Percentiles rank a stretch among this genome's conserved stretches.
Evolutionary conservation across 2,113 vertebrate genomes (phyloP).

Genomic region (Boulengeromyrus knoepffleri): DNA sequence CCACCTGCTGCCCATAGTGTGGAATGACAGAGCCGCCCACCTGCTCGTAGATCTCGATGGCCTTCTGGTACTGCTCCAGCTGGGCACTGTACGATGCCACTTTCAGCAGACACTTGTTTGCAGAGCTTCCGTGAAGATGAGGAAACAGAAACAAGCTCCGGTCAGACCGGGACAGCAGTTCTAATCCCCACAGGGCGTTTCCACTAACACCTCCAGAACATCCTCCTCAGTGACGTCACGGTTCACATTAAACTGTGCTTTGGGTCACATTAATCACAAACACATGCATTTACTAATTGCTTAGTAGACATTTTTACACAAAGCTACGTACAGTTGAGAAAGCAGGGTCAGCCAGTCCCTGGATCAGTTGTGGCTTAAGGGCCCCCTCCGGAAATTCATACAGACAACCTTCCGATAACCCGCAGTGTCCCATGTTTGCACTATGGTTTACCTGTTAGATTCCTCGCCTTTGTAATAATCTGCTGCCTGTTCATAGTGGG

Average conservation of each 20-base stretch:
- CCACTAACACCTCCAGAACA: not conserved
- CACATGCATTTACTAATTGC: not conserved
- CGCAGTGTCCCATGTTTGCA: not conserved
- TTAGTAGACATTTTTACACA: too few species aligned
- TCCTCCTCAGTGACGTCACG: not conserved
- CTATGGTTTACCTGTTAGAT: conserved; percentile 81
- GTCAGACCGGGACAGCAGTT: not conserved
- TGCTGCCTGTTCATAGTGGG: conserved; percentile 96
- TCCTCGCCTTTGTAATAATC: conserved; percentile 99
- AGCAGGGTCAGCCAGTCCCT: not conserved
- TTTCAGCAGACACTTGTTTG: conserved; percentile 97
- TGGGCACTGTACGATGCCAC: conserved; percentile 88
- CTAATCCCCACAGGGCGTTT: not conserved
- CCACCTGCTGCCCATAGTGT: not conserved
- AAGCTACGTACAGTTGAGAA: not conserved
- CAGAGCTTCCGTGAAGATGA: conserved; percentile 61
- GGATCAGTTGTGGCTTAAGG: not conserved
- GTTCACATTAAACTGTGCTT: not conserved
- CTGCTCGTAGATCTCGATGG: conserved; percentile 96
- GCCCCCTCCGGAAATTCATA: not conserved
- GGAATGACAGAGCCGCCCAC: conserved; percentile 45
- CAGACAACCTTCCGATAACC: not conserved
- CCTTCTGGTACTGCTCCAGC: conserved; percentile 94
- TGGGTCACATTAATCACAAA: not conserved
- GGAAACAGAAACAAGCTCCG: not conserved